Percentiles rank a stretch among this genome's conserved stretches.
phyloP scores from a whole-genome alignment of 2,113 vertebrate species.

The Aspiorhynchus laticeps region DNA sequence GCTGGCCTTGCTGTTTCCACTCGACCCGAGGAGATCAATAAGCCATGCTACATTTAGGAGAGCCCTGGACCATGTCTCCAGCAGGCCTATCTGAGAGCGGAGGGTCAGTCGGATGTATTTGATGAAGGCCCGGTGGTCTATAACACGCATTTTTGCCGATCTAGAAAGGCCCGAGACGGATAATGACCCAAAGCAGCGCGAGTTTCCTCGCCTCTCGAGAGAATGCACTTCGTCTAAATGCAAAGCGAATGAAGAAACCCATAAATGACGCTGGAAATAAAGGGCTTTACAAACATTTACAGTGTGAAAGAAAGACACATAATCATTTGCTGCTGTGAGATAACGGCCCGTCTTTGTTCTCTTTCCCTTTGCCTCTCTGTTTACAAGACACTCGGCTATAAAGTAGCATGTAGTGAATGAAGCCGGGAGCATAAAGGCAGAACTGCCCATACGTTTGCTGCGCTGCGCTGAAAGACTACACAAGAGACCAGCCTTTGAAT shows the following conservation, averaged over 20 bases:
- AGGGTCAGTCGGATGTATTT: conserved; percentile 8
- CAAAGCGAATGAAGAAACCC: conserved; percentile 34
- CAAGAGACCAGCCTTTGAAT: conserved; percentile 65
- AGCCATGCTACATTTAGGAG: conserved; percentile 71
- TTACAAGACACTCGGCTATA: conserved; percentile 34
- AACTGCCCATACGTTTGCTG: conserved; percentile 61
- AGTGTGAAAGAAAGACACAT: conserved; percentile 44
- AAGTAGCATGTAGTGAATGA: conserved; percentile 31
- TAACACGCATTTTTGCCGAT: conserved; percentile 16
- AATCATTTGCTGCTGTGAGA: conserved; percentile 36
- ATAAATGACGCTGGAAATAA: neutral
- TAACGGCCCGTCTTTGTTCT: conserved; percentile 23
- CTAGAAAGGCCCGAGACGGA: neutral
- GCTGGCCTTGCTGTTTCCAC: conserved; percentile 72
- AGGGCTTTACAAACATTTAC: conserved; percentile 34
- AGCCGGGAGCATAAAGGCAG: conserved; percentile 56
- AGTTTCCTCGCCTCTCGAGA: conserved; percentile 13
- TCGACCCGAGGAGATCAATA: conserved; percentile 76
- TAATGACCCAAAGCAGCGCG: conserved; percentile 5
- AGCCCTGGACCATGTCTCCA: conserved; percentile 67
- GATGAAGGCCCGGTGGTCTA: conserved; percentile 6
- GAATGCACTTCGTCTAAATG: conserved; percentile 3
- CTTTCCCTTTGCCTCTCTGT: conserved; percentile 26
- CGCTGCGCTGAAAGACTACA: conserved; percentile 60
- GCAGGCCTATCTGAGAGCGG: conserved; percentile 16